phyloP scores from a whole-genome alignment of 2,888 invertebrate genomes.

The Athalia circularis region DNA sequence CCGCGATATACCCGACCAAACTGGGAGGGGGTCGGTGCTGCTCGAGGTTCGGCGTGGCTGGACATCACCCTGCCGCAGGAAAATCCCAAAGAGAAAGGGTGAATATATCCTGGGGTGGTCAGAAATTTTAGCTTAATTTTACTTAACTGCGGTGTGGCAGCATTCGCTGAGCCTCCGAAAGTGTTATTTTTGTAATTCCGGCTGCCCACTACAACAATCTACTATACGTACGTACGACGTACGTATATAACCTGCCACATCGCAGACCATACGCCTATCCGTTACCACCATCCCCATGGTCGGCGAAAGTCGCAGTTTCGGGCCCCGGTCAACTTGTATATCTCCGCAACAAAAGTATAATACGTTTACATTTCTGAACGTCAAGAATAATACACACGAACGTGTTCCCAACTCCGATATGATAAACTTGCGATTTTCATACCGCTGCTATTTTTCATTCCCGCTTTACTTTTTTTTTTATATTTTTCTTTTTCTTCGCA shows the following conservation, averaged over 20 bases:
- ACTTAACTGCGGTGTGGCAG: conserved; percentile 61
- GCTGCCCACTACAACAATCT: conserved; percentile 46
- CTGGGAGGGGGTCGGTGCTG: conserved; percentile 32
- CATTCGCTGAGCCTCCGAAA: conserved; percentile 54
- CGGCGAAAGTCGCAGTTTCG: conserved; percentile 27
- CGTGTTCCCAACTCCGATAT: not conserved
- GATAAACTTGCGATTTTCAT: no score
- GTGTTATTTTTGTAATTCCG: conserved; percentile 71
- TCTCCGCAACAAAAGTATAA: conserved; percentile 36
- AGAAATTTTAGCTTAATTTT: conserved; percentile 70
- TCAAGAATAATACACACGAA: conserved; percentile 2
- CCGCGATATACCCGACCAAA: conserved; percentile 39
- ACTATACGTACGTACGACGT: conserved; percentile 3
- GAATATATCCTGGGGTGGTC: conserved; percentile 60
- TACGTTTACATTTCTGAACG: conserved; percentile 13
- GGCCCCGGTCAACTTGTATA: conserved; percentile 16
- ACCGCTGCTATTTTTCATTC: no score
- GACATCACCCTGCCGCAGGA: conserved; percentile 55
- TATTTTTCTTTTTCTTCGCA: not conserved
- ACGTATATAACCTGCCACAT: not conserved
- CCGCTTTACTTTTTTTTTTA: no score
- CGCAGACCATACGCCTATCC: conserved; percentile 10
- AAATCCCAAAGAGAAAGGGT: conserved; percentile 64
- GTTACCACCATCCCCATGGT: not conserved
- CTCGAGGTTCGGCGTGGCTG: conserved; percentile 39